Conservation (phyloP, 2,888 invertebrate species). For the Pomacea canaliculata region DNA sequence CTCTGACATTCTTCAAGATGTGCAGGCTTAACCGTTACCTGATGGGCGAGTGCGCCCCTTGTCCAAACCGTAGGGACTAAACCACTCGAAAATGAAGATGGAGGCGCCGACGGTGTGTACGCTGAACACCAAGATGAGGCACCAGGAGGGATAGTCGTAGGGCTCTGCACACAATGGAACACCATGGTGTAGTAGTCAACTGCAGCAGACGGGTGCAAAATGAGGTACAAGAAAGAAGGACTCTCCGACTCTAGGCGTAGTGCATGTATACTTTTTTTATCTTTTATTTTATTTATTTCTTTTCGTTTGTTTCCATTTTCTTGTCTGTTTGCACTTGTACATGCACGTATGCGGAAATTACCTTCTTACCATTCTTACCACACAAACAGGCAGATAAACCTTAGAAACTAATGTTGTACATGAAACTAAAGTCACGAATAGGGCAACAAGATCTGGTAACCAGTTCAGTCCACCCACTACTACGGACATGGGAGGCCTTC, state of each 20-base stretch:
- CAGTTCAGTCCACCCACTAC: background rate
- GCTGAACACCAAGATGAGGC: constrained; percentile 68
- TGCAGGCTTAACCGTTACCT: constrained; percentile 25
- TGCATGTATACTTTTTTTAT: too few relatives aligned
- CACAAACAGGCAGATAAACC: too few relatives aligned
- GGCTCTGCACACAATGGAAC: constrained; percentile 78
- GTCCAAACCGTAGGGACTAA: constrained; percentile 67
- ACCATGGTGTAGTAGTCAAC: background rate
- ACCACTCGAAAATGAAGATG: constrained; percentile 69
- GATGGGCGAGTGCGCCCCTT: constrained; percentile 44
- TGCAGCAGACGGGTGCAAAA: too few relatives aligned
- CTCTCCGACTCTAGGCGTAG: too few relatives aligned
- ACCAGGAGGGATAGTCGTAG: constrained; percentile 98
- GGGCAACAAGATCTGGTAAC: background rate
- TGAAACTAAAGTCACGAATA: background rate
- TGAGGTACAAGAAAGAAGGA: too few relatives aligned
- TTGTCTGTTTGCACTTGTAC: too few relatives aligned
- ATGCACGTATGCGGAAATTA: too few relatives aligned
- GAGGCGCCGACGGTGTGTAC: constrained; percentile 68
- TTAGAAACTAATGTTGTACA: background rate
- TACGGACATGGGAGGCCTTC: too few relatives aligned
- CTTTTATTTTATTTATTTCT: too few relatives aligned
- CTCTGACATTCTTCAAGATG: too few relatives aligned
- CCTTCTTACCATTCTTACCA: too few relatives aligned
- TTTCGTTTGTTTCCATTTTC: too few relatives aligned